These are phyloP conservation scores for Heterochromis multidens DNA, from an alignment of 2,113 vertebrate genomes.

Conservation along the genomic window DNA sequence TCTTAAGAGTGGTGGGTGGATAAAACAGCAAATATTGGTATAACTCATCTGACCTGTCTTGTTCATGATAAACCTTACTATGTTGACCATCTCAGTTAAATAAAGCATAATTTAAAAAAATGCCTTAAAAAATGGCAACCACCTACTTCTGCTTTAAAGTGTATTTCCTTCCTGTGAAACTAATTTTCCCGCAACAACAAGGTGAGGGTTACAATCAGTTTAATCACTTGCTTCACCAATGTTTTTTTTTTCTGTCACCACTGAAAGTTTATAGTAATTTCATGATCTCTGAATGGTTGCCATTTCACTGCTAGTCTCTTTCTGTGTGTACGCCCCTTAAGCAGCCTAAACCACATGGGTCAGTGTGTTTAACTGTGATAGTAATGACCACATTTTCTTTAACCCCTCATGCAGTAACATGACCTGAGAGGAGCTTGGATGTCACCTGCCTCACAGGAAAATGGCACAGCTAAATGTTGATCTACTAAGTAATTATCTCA, in stretches of 20 bases:
- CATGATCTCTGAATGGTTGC: neutral
- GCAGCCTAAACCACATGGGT: neutral
- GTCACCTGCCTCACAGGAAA: neutral
- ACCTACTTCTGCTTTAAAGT: neutral
- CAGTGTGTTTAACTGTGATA: neutral
- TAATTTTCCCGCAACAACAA: rapidly evolving
- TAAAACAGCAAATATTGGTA: neutral
- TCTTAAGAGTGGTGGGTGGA: neutral
- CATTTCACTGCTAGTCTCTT: neutral
- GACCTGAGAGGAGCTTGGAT: neutral
- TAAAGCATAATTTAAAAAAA: neutral
- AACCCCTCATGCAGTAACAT: neutral
- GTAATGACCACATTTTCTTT: neutral
- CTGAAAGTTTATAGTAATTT: rapidly evolving
- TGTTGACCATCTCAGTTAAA: no score
- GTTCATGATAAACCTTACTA: rapidly evolving
- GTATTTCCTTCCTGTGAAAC: rapidly evolving
- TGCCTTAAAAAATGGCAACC: neutral
- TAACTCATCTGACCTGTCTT: rapidly evolving
- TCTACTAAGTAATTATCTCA: rapidly evolving
- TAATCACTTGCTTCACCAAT: neutral
- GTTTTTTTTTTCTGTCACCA: neutral
- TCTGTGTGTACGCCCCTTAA: neutral
- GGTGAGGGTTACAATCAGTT: neutral
- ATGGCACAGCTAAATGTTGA: neutral